Conservation (phyloP, 2,113 vertebrate genomes). For the Tenrec ecaudatus region DNA sequence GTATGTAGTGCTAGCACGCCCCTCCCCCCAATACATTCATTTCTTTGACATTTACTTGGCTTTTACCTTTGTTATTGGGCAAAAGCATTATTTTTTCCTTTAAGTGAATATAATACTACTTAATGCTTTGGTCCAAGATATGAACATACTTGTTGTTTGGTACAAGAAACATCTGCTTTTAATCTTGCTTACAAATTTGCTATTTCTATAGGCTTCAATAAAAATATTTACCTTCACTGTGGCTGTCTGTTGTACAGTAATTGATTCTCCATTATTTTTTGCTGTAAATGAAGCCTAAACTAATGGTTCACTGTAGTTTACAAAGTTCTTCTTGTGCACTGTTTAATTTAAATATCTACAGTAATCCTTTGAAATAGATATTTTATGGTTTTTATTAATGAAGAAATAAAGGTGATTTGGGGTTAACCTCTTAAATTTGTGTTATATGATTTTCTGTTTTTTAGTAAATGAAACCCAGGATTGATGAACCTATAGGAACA, state of each 20-base stretch:
- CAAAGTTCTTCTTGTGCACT: background rate
- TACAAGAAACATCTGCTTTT: background rate
- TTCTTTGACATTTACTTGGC: background rate
- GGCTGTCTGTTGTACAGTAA: background rate
- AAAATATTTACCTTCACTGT: background rate
- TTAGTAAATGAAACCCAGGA: no score
- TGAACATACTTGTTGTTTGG: background rate
- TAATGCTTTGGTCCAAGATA: background rate
- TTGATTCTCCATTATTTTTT: background rate
- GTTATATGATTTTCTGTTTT: no score
- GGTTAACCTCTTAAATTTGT: no score
- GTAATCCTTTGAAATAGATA: background rate
- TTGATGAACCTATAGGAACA: no score
- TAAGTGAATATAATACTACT: background rate
- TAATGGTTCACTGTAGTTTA: background rate
- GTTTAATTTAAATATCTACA: background rate
- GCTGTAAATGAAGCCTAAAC: background rate
- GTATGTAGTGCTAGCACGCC: background rate
- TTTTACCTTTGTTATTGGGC: background rate
- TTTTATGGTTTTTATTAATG: background rate
- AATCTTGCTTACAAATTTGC: background rate
- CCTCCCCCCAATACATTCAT: background rate
- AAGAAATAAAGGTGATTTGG: background rate
- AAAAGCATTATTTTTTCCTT: background rate
- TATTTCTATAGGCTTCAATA: background rate